Base-by-base conservation (phyloP, 2,113 vertebrate species). In the Cacatua alba region DNA sequence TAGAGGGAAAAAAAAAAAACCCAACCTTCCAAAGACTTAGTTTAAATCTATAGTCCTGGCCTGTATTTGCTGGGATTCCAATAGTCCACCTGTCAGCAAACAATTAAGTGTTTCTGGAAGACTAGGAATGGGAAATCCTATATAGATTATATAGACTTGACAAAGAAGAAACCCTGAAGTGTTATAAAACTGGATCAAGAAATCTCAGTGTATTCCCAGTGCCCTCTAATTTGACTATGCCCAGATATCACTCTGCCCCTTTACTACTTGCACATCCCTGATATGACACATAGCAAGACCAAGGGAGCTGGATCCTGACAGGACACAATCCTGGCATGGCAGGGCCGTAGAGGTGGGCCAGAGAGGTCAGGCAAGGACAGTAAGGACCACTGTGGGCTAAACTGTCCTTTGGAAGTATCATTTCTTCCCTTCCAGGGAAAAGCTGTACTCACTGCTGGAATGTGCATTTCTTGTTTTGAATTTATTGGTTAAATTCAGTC, bases 71-170 rank as follows among this genome's bases (percentile, higher is more conserved):
- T 77, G 44, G 2, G 19, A 86, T 77, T 13, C 11, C 28, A 53
- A 14, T 83, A 64, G 14, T 55, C 24, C 26, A 28, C 0, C 5
- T 21, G 1, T 72, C 51, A 79, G 28, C 41, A 62, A 90, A 64
- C 1, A 11, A 37, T 11, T 49, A 41, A 48, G 24, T 8, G 6
- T 67, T 28, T 37, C 10, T 69, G 68, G 63, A 83, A 86, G 68
- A 44, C 33, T 76, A 49, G 24, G 43, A 80, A 52, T 63, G 26
- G 48, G 18, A 83, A 62, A 83, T 80, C 18, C 12, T 68, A 1
- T 44, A 13, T 6, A 51, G 43, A 24, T 25, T 46, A 1, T 44
- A 13, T 6, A 49, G 39, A 24, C 25, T 46, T 0, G 0, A 70
- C 43, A 43, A 67, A 75, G 29, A 46, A 70, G 23, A 67, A 88